Conservation (phyloP, 1,140 invertebrate genomes). For the Drosophila repleta region DNA sequence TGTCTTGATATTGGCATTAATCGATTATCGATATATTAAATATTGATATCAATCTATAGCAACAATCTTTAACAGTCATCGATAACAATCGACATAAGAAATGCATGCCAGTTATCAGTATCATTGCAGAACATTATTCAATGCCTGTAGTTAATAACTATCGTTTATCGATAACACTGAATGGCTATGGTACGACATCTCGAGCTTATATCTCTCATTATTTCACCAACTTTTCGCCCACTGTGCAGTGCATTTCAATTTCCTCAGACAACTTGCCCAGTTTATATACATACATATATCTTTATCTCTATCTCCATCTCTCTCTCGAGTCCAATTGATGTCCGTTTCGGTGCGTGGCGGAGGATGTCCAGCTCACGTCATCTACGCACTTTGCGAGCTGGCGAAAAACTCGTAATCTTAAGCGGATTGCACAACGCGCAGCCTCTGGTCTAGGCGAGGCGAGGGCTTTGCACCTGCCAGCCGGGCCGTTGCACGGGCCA, state of each 20-base stretch:
- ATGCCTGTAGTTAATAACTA: too few species aligned
- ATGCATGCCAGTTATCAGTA: too few species aligned
- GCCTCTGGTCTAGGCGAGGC: background rate
- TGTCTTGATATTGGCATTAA: too few species aligned
- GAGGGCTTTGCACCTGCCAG: background rate
- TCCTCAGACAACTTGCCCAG: slow-evolving; percentile 7
- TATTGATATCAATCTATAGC: too few species aligned
- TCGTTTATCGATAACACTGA: background rate
- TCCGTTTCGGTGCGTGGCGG: background rate
- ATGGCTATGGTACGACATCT: too few species aligned
- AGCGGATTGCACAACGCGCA: slow-evolving; percentile 26
- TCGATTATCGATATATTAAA: too few species aligned
- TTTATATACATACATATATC: too few species aligned
- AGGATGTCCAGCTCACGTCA: background rate
- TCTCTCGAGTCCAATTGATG: background rate
- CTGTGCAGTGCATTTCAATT: slow-evolving; percentile 1
- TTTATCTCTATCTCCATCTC: too few species aligned
- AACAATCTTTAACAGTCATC: too few species aligned
- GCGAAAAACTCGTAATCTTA: slow-evolving; percentile 24
- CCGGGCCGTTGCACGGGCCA: background rate
- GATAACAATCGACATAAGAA: too few species aligned
- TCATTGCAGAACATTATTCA: too few species aligned
- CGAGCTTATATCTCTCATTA: too few species aligned
- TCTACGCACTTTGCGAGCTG: slow-evolving; percentile 26
- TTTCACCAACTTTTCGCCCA: background rate